Evolutionary conservation across 2,888 invertebrate genomes (phyloP), one percentile per base, ranked within the genome.

Genomic region (Phanerotoma sp.): DNA sequence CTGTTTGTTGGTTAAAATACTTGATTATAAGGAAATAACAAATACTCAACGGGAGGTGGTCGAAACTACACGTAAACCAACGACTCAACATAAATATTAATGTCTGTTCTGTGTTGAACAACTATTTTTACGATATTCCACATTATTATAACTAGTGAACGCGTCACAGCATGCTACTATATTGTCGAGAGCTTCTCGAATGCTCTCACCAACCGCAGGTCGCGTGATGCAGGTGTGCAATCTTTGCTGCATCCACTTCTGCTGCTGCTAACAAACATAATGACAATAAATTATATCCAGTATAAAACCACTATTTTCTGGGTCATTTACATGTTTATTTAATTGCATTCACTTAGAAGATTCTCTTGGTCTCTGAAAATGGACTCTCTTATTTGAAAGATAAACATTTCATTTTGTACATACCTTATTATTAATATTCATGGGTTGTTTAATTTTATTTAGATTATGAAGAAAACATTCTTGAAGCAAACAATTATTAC

Each of bases 161-260:
- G 25, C 25, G 25, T 25, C 25, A 25, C 25, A 25, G 16, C 28
- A 45, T 10, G 20, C 11, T 33, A 10, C 15, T 35, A n/a, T 11
- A 18, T 18, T 20, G 11, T 25, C 25, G 25, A 20, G 18, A 45
- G 20, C 45, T 45, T 16, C 3, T 33, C 21, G 33, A 46, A 35
- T 33, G 32, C 21, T 21, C 33, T 33, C n/a, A n/a, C 15, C 6
- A 32, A 33, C n/a, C 13, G 20, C 20, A 45, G 28, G 16, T 21
- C 41, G 42, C 50, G 30, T 25, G 18, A 47, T 53, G 46, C 53
- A 53, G 53, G 53, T 53, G 47, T 41, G 53, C 30, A 32, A 16
- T 33, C 11, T 10, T 35, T 35, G 18, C 10, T 38, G 20, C 38
- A 18, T 38, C 11, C 16, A 18, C 16, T 38, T 11, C 9, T 18